A percentile compares a stretch with the other conserved stretches of the same genome.
Conservation (phyloP, 1,140 invertebrate genomes). For the Drosophila lini region DNA sequence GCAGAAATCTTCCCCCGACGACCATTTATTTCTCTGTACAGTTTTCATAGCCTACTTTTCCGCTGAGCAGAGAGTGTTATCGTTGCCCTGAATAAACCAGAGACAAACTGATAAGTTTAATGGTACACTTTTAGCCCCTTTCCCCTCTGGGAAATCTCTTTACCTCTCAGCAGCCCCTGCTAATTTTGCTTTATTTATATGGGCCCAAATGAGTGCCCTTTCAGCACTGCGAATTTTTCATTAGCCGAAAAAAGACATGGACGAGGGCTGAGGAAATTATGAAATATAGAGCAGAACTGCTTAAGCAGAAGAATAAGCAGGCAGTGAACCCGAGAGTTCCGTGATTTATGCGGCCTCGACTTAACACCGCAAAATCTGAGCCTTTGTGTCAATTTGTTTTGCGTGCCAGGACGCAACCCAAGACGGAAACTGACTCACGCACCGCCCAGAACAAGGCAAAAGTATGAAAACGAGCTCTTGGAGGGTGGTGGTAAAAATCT, state of each 20-base stretch:
- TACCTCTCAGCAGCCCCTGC: background rate
- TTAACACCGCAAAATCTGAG: constrained; percentile 80
- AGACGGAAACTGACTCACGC: constrained; percentile 34
- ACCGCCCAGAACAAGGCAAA: constrained; percentile 23
- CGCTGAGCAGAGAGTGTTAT: constrained; percentile 10
- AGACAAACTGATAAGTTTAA: constrained; percentile 47
- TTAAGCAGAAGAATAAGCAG: constrained; percentile 33
- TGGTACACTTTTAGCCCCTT: constrained; percentile 23
- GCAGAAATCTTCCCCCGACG: constrained; percentile 4
- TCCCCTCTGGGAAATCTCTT: background rate
- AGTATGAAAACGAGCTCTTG: constrained; percentile 27
- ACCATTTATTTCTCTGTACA: constrained; percentile 7
- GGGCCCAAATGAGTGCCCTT: constrained; percentile 41
- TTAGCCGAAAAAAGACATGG: constrained; percentile 39
- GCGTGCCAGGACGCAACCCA: constrained; percentile 51
- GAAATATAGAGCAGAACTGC: constrained; percentile 52
- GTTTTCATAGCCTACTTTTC: constrained; percentile 25
- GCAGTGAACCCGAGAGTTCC: constrained; percentile 23
- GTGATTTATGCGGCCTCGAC: constrained; percentile 75
- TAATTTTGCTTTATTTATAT: constrained; percentile 39
- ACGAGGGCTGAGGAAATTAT: constrained; percentile 28
- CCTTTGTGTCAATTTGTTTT: constrained; percentile 78
- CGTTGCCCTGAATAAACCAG: background rate
- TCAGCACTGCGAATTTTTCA: constrained; percentile 48
- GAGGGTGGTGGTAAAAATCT: constrained; percentile 3